Evolutionary conservation across 1,140 invertebrate genomes (phyloP).

Genomic region (Holcopasites calliopsidis): DNA sequence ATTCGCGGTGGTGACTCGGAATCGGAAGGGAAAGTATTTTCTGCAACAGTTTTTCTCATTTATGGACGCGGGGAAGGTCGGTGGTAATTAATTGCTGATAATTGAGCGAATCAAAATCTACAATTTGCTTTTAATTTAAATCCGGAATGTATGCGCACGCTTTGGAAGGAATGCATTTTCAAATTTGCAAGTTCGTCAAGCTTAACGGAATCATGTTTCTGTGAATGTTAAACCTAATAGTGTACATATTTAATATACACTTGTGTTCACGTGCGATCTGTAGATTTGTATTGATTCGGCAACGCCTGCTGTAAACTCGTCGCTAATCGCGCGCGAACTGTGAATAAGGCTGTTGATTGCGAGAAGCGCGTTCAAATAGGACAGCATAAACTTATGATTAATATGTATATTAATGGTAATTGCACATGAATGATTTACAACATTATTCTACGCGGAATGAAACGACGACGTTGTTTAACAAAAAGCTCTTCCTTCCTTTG

Average conservation of each 20-base stretch:
- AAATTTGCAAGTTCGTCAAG: no score
- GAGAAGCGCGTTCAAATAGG: background rate
- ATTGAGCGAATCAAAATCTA: background rate
- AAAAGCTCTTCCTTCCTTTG: no score
- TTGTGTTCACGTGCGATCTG: background rate
- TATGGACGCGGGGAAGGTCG: background rate
- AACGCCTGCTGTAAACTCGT: background rate
- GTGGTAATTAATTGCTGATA: no score
- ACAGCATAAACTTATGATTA: no score
- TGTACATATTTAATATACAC: no score
- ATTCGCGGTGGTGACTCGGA: background rate
- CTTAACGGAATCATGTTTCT: no score
- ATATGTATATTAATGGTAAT: background rate
- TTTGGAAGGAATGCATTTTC: no score
- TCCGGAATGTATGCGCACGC: no score
- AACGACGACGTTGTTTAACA: background rate
- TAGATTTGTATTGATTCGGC: background rate
- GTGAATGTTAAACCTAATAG: no score
- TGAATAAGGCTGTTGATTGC: constrained; percentile 8
- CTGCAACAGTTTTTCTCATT: background rate
- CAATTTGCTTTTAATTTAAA: no score
- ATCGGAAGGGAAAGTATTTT: background rate
- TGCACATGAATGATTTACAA: background rate
- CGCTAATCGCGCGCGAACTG: background rate
- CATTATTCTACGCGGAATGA: background rate